phyloP scores from a whole-genome alignment of 53 echinoderm and acorn worm species.

The Temnopleurus reevesii region DNA sequence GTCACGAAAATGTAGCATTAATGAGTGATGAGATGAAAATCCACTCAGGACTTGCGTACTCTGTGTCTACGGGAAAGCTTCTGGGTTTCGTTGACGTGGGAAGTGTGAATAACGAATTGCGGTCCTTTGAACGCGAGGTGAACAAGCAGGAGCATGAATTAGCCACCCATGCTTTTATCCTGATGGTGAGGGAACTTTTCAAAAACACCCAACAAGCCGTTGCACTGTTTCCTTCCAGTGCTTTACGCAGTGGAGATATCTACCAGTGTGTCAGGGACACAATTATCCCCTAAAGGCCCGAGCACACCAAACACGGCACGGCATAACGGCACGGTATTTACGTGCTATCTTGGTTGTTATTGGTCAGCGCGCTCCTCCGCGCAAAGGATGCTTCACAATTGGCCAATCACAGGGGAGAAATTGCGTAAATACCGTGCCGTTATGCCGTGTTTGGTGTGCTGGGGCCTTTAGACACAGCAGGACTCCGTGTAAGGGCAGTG shows the following conservation, averaged over 20 bases:
- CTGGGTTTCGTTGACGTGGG: conserved; percentile 49
- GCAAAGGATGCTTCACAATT: no score
- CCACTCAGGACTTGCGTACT: conserved; percentile 35
- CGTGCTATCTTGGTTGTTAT: no score
- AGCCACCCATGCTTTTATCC: neutral
- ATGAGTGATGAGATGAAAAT: conserved; percentile 69
- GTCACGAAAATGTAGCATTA: conserved; percentile 5
- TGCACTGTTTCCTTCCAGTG: neutral
- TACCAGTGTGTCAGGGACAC: neutral
- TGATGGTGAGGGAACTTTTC: neutral
- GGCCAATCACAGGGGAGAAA: no score
- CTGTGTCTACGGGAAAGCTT: conserved; percentile 47
- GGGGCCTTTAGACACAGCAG: no score
- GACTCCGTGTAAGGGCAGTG: no score
- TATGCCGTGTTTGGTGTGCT: no score
- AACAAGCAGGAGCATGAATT: neutral
- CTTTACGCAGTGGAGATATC: neutral
- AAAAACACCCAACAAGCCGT: neutral
- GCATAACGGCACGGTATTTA: no score
- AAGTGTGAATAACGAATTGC: conserved; percentile 26
- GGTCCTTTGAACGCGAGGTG: neutral
- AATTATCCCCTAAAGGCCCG: neutral
- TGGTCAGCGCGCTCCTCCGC: no score
- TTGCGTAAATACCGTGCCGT: no score
- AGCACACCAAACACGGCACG: no score